phyloP scores from a whole-genome alignment of 2,888 invertebrate genomes.

The Hesperia comma region DNA sequence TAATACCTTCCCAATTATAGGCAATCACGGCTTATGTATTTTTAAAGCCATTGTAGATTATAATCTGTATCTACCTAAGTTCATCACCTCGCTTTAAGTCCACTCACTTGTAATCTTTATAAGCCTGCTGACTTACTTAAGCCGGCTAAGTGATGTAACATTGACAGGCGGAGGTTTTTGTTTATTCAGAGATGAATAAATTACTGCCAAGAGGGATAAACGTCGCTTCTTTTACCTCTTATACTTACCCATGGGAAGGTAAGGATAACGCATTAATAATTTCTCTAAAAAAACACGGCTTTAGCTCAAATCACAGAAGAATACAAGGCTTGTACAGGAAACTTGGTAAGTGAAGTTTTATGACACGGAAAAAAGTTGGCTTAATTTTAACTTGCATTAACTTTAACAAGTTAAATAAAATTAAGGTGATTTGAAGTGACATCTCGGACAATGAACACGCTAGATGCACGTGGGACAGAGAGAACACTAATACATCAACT shows the following conservation, averaged over 20 bases:
- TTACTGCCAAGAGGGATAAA: conserved; percentile 13
- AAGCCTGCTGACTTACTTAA: neutral
- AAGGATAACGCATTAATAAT: conserved; percentile 11
- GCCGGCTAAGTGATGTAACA: conserved; percentile 13
- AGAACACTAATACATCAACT: no score
- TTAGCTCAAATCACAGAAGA: neutral
- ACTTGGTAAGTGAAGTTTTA: neutral
- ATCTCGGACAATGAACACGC: no score
- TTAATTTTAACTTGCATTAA: neutral
- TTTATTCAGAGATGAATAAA: conserved; percentile 24
- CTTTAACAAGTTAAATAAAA: no score
- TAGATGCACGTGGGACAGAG: no score
- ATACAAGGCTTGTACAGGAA: conserved; percentile 6
- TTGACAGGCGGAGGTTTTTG: conserved; percentile 3
- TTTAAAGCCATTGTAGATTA: no score
- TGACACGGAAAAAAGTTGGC: neutral
- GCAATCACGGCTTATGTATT: no score
- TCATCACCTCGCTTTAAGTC: no score
- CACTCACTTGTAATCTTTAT: neutral
- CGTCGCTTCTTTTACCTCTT: neutral
- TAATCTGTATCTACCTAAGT: no score
- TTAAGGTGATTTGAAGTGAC: no score
- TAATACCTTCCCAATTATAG: no score
- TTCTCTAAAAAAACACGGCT: neutral
- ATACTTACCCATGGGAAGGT: neutral